Evolutionary conservation across 1,140 invertebrate genomes (phyloP), one percentile per base, ranked within the genome.

Genomic region (Calephelis nemesis): DNA sequence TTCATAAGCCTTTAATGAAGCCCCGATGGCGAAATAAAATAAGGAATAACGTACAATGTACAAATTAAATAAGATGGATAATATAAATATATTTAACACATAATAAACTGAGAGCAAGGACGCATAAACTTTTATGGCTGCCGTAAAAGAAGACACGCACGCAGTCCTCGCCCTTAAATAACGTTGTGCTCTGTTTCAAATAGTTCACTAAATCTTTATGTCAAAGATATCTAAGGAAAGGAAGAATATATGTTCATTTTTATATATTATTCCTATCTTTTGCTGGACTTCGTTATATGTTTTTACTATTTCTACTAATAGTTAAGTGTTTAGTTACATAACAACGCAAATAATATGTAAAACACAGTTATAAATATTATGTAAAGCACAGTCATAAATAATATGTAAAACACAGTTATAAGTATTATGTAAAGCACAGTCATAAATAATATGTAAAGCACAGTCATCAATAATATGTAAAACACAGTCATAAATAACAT

Each of bases 111-210:
- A 76, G 71, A 77, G 73, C 77, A 83, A 84, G 81, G 65, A 77
- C 70, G 77, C 70, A 86, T 87, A 86, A 88, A 87, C 73, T 88
- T 88, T 88, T 87, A 88, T 83, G 75, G 75, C 54, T 19, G 72
- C 70, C 71, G 72, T 88, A 85, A 86, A 87, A 80, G 78, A 75
- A 79, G 74, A 74, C 76, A 78, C 74, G 76, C 70, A 69, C 71
- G 74, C 74, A 74, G 60, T 72, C 69, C 73, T 74, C 74, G 73
- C 64, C 69, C 72, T 73, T 67, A 65, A 72, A 77, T 76, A 76
- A 82, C 79, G 76, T 74, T 74, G 70, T 77, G 67, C 68, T 68
- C 70, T 68, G 72, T 69, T 70, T 74, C 68, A 74, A 76, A 82
- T 77, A 74, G 73, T 74, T 70, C 65, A 67, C 49, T 74, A 78